A percentile compares a stretch with the other conserved stretches of the same genome.
phyloP scores from a whole-genome alignment of 2,888 invertebrate species.

The Tyria jacobaeae region DNA sequence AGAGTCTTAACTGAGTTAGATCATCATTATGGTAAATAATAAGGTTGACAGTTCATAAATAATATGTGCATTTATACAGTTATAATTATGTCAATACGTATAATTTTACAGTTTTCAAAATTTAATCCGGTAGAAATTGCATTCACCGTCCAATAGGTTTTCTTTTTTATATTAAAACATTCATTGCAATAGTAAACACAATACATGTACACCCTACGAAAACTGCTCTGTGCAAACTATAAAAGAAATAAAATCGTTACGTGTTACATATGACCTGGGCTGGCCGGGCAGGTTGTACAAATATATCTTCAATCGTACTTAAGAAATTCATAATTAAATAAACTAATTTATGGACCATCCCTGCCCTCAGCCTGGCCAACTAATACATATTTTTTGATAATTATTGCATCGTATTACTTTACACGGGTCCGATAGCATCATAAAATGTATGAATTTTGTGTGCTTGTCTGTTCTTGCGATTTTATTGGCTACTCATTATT shows the following conservation, averaged over 20 bases:
- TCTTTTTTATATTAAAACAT: neutral
- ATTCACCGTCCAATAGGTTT: neutral
- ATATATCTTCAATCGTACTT: conserved; percentile 81
- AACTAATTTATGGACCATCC: conserved; percentile 76
- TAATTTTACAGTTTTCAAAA: neutral
- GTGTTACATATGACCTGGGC: conserved; percentile 81
- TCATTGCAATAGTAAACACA: neutral
- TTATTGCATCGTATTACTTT: conserved; percentile 70
- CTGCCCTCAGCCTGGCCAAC: conserved; percentile 49
- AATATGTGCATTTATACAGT: too few species aligned
- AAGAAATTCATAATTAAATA: conserved; percentile 85
- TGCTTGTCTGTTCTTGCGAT: conserved; percentile 21
- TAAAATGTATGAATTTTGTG: conserved; percentile 33
- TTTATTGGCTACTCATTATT: conserved; percentile 14
- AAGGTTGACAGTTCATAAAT: too few species aligned
- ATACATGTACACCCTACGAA: neutral
- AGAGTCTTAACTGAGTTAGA: too few species aligned
- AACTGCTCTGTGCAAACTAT: conserved; percentile 67
- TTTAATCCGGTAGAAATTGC: neutral
- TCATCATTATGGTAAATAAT: too few species aligned
- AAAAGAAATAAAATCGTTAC: conserved; percentile 82
- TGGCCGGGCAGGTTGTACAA: conserved; percentile 78
- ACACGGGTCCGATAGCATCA: conserved; percentile 57
- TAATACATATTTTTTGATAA: conserved; percentile 76
- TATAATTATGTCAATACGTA: too few species aligned